Base-by-base conservation (phyloP, 2,797 vertebrate genomes). In the Acestrorhynchus altus region DNA sequence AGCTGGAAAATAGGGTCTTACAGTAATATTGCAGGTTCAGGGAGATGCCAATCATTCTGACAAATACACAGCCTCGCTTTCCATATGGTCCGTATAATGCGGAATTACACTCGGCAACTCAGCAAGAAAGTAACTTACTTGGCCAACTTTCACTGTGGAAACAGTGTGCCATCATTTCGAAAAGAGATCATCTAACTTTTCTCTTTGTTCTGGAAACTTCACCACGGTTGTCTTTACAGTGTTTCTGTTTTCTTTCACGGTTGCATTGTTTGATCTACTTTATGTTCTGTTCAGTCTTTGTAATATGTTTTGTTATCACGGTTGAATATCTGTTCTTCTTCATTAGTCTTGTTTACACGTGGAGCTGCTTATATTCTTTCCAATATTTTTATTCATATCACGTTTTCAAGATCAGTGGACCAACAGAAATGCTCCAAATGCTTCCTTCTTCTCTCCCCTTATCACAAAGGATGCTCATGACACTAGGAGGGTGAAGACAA, bases 41-140 rank as follows among this genome's bases (percentile, higher is more conserved):
- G 78, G 84, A 88, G 84, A 85, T 66, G 87, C 86, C 90, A 84
- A 91, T 89, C 90, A 82, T 77, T 86, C 89, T 90, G 91, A 79
- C 87, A 88, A 88, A 88, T 86, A 81, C 64, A 86, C 90, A 82
- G 83, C 88, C 88, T 89, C 83, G 83, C 59, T 83, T 74, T 73
- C 68, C 31, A 20, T 78, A 67, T 69, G 75, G 76, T 20, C n/a
- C 20, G 22, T 47, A 35, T 35, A 35, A 35, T 35, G 31, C 31
- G 6, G 20, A 60, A 63, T 64, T 52, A 77, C 47, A 40, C 54
- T 24, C 26, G 20, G 35, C 51, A 72, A 72, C 69, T 66, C 60
- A 57, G 59, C 68, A 72, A 66, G 51, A 64, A 35, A 59, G 63
- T 46, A 26, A 69, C 73, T 16, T 44, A 75, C 35, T 44, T 42